These are phyloP conservation scores for Myotis brandtii DNA, from an alignment of 2,113 vertebrate genomes.

Conservation along the genomic window DNA sequence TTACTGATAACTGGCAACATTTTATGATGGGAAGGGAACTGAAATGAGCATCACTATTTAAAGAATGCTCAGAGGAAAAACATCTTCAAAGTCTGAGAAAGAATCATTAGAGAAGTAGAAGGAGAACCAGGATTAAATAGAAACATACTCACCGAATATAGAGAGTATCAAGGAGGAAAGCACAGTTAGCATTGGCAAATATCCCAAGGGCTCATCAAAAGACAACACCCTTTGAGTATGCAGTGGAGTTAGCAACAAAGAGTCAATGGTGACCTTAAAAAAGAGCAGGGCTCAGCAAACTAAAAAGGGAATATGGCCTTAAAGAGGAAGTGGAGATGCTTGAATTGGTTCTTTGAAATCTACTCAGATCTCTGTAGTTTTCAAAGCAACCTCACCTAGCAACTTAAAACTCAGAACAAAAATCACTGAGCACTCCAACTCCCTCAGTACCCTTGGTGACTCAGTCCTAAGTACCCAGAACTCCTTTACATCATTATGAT, in stretches of 20 bases:
- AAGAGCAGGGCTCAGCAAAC: background rate
- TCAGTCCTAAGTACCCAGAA: background rate
- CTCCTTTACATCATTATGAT: too few relatives aligned
- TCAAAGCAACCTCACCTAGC: background rate
- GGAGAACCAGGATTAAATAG: background rate
- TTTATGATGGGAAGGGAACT: background rate
- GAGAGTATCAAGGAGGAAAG: background rate
- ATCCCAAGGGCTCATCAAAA: background rate
- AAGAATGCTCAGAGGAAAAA: background rate
- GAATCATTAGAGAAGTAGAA: background rate
- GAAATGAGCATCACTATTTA: background rate
- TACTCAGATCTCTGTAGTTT: background rate
- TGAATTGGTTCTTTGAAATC: background rate
- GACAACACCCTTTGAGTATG: background rate
- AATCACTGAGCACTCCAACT: background rate
- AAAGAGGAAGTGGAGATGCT: background rate
- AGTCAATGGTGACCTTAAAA: background rate
- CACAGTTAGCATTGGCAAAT: background rate
- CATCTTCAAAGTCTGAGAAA: background rate
- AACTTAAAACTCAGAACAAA: background rate
- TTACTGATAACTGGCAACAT: background rate
- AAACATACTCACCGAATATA: background rate
- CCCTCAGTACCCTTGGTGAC: background rate
- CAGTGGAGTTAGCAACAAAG: background rate
- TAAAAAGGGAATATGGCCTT: background rate